Evolutionary conservation across 1,140 invertebrate species (phyloP).

Genomic region (Drosophila pachea): DNA sequence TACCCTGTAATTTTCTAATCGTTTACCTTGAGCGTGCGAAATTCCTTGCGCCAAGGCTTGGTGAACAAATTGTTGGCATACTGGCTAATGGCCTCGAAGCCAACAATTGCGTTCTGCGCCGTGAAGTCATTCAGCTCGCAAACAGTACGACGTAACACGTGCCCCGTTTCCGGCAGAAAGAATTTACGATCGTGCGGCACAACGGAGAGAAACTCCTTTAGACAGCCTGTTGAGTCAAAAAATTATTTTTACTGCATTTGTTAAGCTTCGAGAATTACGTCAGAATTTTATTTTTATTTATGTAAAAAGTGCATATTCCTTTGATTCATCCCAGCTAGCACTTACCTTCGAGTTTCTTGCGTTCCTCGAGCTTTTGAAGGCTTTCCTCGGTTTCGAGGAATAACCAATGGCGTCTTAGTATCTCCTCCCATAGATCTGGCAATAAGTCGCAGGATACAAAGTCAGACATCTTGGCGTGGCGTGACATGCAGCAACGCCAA

Average conservation of each 20-base stretch:
- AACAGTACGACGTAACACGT: conserved; percentile 87
- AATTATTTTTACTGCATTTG: no score
- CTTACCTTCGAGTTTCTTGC: conserved; percentile 87
- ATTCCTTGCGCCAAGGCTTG: conserved; percentile 94
- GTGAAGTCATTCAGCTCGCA: conserved; percentile 86
- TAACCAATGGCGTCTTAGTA: conserved; percentile 85
- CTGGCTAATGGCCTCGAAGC: conserved; percentile 90
- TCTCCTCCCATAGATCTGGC: conserved; percentile 83
- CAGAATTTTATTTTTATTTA: no score
- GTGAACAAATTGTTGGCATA: conserved; percentile 91
- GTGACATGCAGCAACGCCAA: conserved; percentile 50
- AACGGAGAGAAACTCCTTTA: conserved; percentile 87
- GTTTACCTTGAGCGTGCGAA: conserved; percentile 86
- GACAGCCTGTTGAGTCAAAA: conserved; percentile 81
- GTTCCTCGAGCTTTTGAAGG: conserved; percentile 85
- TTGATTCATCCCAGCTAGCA: not conserved
- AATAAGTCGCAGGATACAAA: conserved; percentile 69
- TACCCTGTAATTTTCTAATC: no score
- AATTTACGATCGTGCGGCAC: conserved; percentile 91
- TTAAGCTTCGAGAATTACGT: not conserved
- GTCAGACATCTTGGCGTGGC: conserved; percentile 69
- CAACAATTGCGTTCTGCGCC: conserved; percentile 87
- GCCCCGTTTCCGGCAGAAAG: conserved; percentile 85
- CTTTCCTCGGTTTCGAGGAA: conserved; percentile 89
- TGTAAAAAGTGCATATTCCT: no score